A percentile compares a stretch with the other conserved stretches of the same genome.
Conservation (phyloP, 2,888 invertebrate species). For the Cosmopolites sordidus region DNA sequence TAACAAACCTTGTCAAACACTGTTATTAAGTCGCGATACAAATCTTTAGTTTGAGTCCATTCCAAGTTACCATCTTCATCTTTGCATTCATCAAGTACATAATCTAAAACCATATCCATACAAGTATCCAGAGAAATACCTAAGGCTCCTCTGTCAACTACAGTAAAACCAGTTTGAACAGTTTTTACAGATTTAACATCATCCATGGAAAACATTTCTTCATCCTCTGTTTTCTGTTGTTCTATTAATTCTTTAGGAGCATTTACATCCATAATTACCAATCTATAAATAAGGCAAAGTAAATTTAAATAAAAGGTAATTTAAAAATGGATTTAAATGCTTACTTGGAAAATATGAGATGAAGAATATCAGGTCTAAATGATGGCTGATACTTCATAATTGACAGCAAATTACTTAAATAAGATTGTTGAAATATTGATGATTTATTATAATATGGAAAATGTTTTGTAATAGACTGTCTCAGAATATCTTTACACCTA, state of each 20-base stretch:
- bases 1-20: conserved; percentile 64
- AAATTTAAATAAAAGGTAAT: conserved; percentile 4
- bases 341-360: conserved; percentile 73
- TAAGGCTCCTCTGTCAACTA: conserved; percentile 35
- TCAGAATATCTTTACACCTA: conserved; percentile 68
- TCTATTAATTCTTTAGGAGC: conserved; percentile 55
- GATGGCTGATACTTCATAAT: conserved; percentile 71
- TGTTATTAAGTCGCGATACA: conserved; percentile 59
- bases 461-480: conserved; percentile 58
- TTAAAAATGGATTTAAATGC: conserved; percentile 27
- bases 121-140: conserved; percentile 72
- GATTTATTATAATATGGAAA: conserved; percentile 77
- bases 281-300: conserved; percentile 50
- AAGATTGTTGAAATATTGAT: conserved; percentile 66
- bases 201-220: conserved; percentile 55
- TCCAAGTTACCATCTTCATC: conserved; percentile 48
- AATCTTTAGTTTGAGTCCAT: conserved; percentile 55
- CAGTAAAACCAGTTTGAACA: conserved; percentile 39
- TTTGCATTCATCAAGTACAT: conserved; percentile 59
- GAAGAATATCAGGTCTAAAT: conserved; percentile 64
- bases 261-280: conserved; percentile 72
- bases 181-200: conserved; percentile 44
- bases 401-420: conserved; percentile 73
- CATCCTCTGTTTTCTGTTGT: conserved; percentile 37
- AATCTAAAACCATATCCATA: conserved; percentile 68